Evolutionary conservation across 2,797 vertebrate species (phyloP).

Genomic region (Eupleurogrammus muticus): DNA sequence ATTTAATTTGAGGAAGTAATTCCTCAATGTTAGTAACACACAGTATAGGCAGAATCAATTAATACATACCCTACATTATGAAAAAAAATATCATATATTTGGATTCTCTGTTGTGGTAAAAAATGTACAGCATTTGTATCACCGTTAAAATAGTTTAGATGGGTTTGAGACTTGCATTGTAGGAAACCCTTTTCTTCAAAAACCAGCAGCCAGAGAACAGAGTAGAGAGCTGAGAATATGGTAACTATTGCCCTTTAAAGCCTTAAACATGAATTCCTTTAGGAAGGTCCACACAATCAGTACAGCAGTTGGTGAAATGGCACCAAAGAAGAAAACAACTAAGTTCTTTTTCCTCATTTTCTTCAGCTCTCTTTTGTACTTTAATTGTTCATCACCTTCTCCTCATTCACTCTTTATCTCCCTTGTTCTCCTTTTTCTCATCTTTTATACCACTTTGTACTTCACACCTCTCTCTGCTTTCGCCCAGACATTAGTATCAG

Average conservation of each 20-base stretch:
- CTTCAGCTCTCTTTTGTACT: constrained; percentile 5
- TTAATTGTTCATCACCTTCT: neutral
- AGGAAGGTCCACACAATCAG: constrained; percentile 50
- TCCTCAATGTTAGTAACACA: no score
- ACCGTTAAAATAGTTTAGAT: constrained; percentile 37
- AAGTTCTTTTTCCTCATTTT: constrained; percentile 19
- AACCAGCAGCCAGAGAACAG: constrained; percentile 42
- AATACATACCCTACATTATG: no score
- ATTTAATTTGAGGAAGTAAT: no score
- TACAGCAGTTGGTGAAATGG: constrained; percentile 20
- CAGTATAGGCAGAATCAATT: no score
- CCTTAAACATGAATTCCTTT: constrained; percentile 66
- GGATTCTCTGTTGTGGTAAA: constrained; percentile 27
- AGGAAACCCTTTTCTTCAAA: constrained; percentile 47
- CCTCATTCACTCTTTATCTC: neutral
- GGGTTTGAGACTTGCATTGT: constrained; percentile 33
- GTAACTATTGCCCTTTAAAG: constrained; percentile 60
- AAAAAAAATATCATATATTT: no score
- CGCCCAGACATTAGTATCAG: constrained; percentile 13
- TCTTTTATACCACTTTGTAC: constrained; percentile 13
- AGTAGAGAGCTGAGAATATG: constrained; percentile 28
- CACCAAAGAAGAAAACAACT: constrained; percentile 4
- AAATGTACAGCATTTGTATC: constrained; percentile 34
- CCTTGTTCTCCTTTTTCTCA: neutral
- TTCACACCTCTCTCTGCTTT: constrained; percentile 5